Base-by-base conservation (phyloP, 1,140 invertebrate species). In the Andricus grossulariae region DNA sequence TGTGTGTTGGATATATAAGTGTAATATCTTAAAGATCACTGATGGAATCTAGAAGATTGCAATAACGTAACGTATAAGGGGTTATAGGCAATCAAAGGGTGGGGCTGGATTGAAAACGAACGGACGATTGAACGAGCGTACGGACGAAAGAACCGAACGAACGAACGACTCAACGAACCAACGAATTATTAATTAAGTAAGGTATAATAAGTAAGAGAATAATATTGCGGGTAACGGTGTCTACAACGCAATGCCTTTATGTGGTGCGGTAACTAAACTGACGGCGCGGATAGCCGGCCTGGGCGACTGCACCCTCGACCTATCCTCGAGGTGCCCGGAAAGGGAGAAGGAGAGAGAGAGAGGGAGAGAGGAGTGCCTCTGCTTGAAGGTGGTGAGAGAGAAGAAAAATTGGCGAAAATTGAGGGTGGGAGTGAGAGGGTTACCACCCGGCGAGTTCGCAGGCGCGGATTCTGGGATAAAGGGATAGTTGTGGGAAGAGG, bases 221-320 rank as follows among this genome's bases (percentile, higher is more conserved):
- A 91, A 90, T 90, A 86, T 90, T 90, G 88, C 88, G 88, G 89
- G 85, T 84, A 89, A 91, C 88, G 89, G 90, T 90, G 89, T 90
- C 90, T 90, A 91, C 87, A 91, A 91, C 90, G 90, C 90, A 91
- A 91, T 92, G 91, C 88, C 90, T 91, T 90, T 90, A 90, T 90
- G 91, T 92, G 88, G 91, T 92, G 91, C 92, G 91, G 90, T 91
- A 92, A 92, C 92, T 92, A 92, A 92, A 92, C 92, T 91, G 92
- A 90, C 87, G 88, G 87, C 79, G 77, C 80, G 50, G 73, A 74
- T 66, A 75, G 50, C 76, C 57, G 79, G 83, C 83, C 86, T 83
- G 84, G 86, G 83, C 85, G 87, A 82, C 80, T 90, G 86, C 87
- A 88, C 87, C 89, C 85, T 81, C 76, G 83, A 80, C 80, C 82